phyloP scores from a whole-genome alignment of 2,888 invertebrate species.

The Muscina levida region DNA sequence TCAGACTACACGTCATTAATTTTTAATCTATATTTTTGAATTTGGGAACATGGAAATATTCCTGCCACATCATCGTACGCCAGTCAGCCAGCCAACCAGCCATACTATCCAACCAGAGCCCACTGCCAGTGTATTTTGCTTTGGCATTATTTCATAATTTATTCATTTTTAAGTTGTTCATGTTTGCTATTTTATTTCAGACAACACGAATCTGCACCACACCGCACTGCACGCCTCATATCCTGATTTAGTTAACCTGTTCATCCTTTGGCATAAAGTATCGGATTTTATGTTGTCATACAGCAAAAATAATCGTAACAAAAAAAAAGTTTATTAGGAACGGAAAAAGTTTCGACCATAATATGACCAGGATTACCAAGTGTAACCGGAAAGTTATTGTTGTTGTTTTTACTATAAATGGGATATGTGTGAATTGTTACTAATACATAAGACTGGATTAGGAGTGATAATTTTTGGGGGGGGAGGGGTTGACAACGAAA shows the following conservation, averaged over 20 bases:
- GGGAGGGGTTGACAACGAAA: too few species aligned
- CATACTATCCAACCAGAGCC: neutral
- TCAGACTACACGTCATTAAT: slow-evolving; percentile 62
- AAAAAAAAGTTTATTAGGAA: neutral
- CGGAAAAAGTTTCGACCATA: neutral
- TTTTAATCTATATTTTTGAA: slow-evolving; percentile 50
- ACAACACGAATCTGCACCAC: too few species aligned
- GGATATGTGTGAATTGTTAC: too few species aligned
- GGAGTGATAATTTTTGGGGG: too few species aligned
- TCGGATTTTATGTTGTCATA: neutral
- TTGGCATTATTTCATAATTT: slow-evolving; percentile 37
- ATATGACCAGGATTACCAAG: neutral
- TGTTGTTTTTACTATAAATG: too few species aligned
- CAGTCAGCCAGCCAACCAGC: neutral
- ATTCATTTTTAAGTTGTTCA: slow-evolving; percentile 36
- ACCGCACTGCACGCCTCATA: too few species aligned
- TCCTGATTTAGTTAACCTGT: too few species aligned
- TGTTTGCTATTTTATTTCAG: neutral
- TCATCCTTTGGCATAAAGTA: neutral
- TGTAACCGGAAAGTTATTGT: too few species aligned
- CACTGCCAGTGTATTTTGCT: neutral
- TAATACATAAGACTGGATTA: too few species aligned
- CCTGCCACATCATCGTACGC: neutral
- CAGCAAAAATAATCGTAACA: too few species aligned
- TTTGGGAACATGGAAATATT: neutral